Evolutionary conservation across 1,140 invertebrate species (phyloP).

Genomic region (Hyles euphorbiae): DNA sequence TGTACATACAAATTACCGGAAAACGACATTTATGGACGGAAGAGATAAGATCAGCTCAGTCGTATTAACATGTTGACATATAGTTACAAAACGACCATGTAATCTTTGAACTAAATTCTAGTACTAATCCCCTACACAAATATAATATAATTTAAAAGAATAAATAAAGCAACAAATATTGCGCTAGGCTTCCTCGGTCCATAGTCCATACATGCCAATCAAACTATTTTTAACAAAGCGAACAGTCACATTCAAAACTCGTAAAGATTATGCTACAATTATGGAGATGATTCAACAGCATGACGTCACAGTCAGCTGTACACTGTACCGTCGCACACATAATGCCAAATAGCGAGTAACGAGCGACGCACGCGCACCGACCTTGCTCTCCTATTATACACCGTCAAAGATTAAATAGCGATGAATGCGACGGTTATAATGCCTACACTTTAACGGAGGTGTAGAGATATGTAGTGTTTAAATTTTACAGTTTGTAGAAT

Average conservation of each 20-base stretch:
- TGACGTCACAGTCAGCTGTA: slow-evolving; percentile 28
- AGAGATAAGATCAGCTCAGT: too few species aligned
- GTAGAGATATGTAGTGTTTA: slow-evolving; percentile 8
- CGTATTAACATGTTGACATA: too few species aligned
- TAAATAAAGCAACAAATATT: too few species aligned
- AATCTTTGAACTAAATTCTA: too few species aligned
- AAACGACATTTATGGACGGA: too few species aligned
- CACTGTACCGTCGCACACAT: slow-evolving; percentile 12
- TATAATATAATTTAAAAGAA: too few species aligned
- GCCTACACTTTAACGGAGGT: slow-evolving; percentile 19
- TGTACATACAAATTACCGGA: too few species aligned
- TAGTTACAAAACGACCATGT: too few species aligned
- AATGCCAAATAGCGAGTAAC: slow-evolving; percentile 11
- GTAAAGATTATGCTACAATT: not conserved
- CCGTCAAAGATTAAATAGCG: slow-evolving; percentile 32
- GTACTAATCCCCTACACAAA: too few species aligned
- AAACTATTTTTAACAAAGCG: not conserved
- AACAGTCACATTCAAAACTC: not conserved
- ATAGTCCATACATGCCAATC: too few species aligned
- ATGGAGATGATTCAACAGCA: not conserved
- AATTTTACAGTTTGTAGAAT: too few species aligned
- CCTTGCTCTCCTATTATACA: slow-evolving; percentile 55
- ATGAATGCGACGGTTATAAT: slow-evolving; percentile 12
- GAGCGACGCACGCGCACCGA: slow-evolving; percentile 33
- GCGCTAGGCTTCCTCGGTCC: too few species aligned